Conservation (phyloP, 2,888 invertebrate genomes). For the Malthinus seriepunctatus region DNA sequence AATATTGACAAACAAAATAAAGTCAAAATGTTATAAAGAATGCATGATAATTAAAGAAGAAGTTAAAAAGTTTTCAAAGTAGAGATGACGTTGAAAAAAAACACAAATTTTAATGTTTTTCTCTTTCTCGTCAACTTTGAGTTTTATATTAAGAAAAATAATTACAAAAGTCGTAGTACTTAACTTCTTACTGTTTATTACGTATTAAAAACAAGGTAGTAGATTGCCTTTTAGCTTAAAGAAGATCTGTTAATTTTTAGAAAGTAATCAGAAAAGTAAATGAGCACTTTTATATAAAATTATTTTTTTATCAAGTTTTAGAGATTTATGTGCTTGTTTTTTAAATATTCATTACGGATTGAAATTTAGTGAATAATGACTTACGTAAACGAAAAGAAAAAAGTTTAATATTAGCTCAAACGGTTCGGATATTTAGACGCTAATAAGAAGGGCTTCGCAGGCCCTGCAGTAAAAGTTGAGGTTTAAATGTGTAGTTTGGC, state of each 20-base stretch:
- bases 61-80: slow-evolving; percentile 12
- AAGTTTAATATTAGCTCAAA: too few species aligned
- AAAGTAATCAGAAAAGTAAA: slow-evolving; percentile 24
- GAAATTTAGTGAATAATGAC: too few species aligned
- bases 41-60: slow-evolving; percentile 48
- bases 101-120: slow-evolving; percentile 20
- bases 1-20: slow-evolving; percentile 33
- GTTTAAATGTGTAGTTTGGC: too few species aligned
- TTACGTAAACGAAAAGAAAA: too few species aligned
- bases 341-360: too few species aligned
- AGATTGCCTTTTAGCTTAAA: slow-evolving; percentile 40
- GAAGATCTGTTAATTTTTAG: slow-evolving; percentile 40
- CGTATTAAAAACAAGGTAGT: slow-evolving; percentile 48
- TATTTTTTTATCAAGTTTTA: background rate
- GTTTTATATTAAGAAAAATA: slow-evolving; percentile 26
- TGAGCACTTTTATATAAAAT: slow-evolving; percentile 1
- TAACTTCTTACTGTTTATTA: slow-evolving; percentile 39
- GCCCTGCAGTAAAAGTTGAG: too few species aligned
- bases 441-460: too few species aligned
- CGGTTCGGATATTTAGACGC: too few species aligned
- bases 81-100: too few species aligned
- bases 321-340: too few species aligned
- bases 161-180: slow-evolving; percentile 39
- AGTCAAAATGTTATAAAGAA: slow-evolving; percentile 50
- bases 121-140: slow-evolving; percentile 19